Conservation (phyloP, 2,113 vertebrate species). For the Misgurnus mizolepis region DNA sequence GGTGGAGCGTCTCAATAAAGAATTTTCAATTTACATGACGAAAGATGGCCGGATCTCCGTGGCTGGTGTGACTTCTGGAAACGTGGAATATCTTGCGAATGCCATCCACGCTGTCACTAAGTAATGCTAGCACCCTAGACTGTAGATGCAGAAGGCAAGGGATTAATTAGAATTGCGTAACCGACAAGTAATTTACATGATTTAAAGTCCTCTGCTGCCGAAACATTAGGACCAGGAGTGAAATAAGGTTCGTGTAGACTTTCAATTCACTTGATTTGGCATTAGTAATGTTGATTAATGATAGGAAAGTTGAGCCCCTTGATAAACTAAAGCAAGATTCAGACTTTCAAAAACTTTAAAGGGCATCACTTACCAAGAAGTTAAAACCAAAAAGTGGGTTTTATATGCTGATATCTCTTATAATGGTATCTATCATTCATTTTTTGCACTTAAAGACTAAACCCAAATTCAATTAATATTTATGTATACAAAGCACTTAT, state of each 20-base stretch:
- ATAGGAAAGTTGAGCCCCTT: not conserved
- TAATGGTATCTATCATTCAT: no score
- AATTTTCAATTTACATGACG: conserved; percentile 97
- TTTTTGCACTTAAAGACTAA: not conserved
- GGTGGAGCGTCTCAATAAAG: conserved; percentile 92
- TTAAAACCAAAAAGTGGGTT: conserved; percentile 4
- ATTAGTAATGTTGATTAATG: conserved; percentile 2
- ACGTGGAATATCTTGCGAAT: conserved; percentile 89
- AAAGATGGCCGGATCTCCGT: conserved; percentile 97
- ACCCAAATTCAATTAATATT: not conserved
- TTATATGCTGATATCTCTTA: not conserved
- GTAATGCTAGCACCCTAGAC: conserved; percentile 64
- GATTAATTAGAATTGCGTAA: conserved; percentile 24
- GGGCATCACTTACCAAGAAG: not conserved
- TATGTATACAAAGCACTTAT: not conserved
- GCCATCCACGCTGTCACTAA: conserved; percentile 93
- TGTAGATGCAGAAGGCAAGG: conserved; percentile 19
- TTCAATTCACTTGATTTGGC: conserved; percentile 40
- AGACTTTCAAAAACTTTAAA: conserved; percentile 19
- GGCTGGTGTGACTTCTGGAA: conserved; percentile 89
- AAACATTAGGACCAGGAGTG: not conserved
- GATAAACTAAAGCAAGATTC: not conserved
- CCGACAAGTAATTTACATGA: conserved; percentile 11
- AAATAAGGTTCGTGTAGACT: conserved; percentile 17
- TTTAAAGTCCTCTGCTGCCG: not conserved